These are phyloP conservation scores for Mesorhabditis spiculigera DNA, from an alignment of 2,888 invertebrate genomes.

Conservation along the genomic window DNA sequence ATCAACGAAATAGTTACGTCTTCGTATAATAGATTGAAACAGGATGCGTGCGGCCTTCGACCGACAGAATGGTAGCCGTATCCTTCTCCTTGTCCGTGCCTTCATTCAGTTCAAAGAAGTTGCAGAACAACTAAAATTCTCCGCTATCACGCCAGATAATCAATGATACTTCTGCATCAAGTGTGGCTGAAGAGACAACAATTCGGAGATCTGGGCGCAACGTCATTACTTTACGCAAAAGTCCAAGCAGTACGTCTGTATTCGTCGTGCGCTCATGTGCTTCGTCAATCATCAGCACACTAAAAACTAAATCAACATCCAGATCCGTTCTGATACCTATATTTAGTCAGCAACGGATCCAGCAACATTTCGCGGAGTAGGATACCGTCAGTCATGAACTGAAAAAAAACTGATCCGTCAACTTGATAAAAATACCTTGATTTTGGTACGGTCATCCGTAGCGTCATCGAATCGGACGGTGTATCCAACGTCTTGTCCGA, in stretches of 20 bases:
- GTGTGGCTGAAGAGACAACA: conserved; percentile 87
- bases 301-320: conserved; percentile 16
- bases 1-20: conserved; percentile 55
- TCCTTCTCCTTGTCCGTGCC: conserved; percentile 63
- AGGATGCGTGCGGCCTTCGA: conserved; percentile 83
- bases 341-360: conserved; percentile 84
- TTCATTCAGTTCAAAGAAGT: conserved; percentile 61
- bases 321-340: conserved; percentile 61
- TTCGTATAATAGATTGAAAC: conserved; percentile 79
- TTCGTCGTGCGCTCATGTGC: conserved; percentile 89
- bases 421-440: conserved; percentile 57
- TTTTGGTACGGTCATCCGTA: conserved; percentile 59
- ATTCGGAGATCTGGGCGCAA: conserved; percentile 52
- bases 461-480: conserved; percentile 71
- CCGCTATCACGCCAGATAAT: not conserved
- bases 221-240: conserved; percentile 74
- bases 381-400: conserved; percentile 96
- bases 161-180: conserved; percentile 77
- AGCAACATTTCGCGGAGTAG: conserved; percentile 87
- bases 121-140: conserved; percentile 53
- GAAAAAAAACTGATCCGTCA: conserved; percentile 43
- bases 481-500: conserved; percentile 80
- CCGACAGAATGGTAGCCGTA: conserved; percentile 77
- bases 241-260: conserved; percentile 88
- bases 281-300: conserved; percentile 57